Base-by-base conservation (phyloP, 1,140 invertebrate genomes). In the Oryctes rhinoceros region DNA sequence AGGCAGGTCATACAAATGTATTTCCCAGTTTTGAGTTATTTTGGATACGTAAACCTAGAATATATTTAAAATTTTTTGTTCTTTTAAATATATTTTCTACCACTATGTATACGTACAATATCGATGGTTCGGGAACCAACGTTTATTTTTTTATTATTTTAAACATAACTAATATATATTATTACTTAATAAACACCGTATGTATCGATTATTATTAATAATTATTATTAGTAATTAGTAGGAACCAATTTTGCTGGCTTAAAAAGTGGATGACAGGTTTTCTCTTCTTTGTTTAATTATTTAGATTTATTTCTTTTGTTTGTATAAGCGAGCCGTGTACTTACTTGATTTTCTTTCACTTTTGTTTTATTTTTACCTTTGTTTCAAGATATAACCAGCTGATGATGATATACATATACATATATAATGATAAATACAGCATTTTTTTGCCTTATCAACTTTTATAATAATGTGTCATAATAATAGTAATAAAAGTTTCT, bases 21-120 rank as follows among this genome's bases (percentile, higher is more conserved):
- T 89, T 90, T 90, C 91, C 91, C 90, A 91, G 88, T 91, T 90
- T 91, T 91, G 91, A 91, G 91, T 91, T 90, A 90, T 91, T 91
- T 91, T 91, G 90, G 91, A 91, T 91, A 90, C 89, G 89, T 91
- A 90, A 86, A 88, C 89, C 89, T 91, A 90, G 81, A 83, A 87
- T 86, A 86, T 86, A 87, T 86, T 88, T 87, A 87, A 87, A 87
- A 86, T 87, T 88, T 78, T 71, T 71, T 71, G 65, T 71, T 71
- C 65, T 71, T 71, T 88, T 88, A 85, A 87, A 87, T 87, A 87
- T 87, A 87, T 87, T 83, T 83, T 85, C 87, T 87, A 87, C 86
- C 84, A 86, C 85, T 86, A 86, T 87, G 86, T 87, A 86, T 88
- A 88, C 86, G 86, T 87, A 87, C 87, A 86, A 86, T 87, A 85